Evolutionary conservation across 1,140 invertebrate genomes (phyloP).

Genomic region (Heliconius congener): DNA sequence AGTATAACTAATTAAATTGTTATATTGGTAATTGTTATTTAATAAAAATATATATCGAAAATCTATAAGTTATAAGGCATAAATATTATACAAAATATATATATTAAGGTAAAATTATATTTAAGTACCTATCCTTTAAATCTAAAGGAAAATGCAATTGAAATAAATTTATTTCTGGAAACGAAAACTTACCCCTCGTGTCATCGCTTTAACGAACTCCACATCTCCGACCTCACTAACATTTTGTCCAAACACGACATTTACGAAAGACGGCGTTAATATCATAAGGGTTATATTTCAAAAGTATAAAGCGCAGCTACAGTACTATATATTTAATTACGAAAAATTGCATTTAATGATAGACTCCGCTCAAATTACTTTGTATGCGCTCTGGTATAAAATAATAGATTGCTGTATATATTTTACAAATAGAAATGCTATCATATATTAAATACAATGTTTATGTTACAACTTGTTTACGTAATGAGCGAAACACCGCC

Average conservation of each 20-base stretch:
- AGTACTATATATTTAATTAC: background rate
- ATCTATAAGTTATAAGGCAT: background rate
- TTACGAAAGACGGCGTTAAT: conserved; percentile 15
- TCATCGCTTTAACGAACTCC: conserved; percentile 70
- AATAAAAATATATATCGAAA: too few relatives aligned
- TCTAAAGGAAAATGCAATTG: background rate
- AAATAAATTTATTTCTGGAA: background rate
- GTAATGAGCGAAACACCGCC: conserved; percentile 70
- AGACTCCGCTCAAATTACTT: background rate
- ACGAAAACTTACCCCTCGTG: conserved; percentile 61
- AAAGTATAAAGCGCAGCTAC: conserved; percentile 36
- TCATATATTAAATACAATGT: conserved; percentile 46
- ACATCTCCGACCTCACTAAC: conserved; percentile 62
- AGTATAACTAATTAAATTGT: background rate
- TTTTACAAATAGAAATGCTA: background rate
- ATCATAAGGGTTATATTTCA: conserved; percentile 61
- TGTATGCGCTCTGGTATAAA: background rate
- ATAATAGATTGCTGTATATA: background rate
- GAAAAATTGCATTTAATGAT: background rate
- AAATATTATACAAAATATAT: too few relatives aligned
- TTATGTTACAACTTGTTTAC: conserved; percentile 71
- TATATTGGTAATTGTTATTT: too few relatives aligned
- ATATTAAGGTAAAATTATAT: too few relatives aligned
- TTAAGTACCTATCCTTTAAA: too few relatives aligned
- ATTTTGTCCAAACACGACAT: conserved; percentile 67